Evolutionary conservation across 2,113 vertebrate genomes (phyloP), one percentile per base, ranked within the genome.

Genomic region (Cinclus cinclus): DNA sequence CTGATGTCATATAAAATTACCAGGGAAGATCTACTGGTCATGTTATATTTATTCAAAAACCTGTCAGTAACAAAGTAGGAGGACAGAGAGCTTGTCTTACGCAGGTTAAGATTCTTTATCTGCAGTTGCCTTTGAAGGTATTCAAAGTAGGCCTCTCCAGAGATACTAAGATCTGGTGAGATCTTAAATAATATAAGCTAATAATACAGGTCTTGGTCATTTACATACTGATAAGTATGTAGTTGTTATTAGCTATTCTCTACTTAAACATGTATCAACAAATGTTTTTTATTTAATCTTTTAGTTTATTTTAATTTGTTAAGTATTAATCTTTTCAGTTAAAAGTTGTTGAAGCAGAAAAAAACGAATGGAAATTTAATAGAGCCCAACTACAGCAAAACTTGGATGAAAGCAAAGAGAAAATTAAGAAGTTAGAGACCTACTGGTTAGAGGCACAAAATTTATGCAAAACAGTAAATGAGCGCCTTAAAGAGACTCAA

Each of bases 391-490:
- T 99, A 91, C 98, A 99, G 95, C 98, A 98, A 95, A 98, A 98
- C 87, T 93, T 98, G 44, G 98, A 98, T 15, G 98, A 99, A 75
- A 97, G 97, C 93, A 98, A 98, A n/a, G 98, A 99, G 73, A 98
- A 98, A 96, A 98, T 99, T 63, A 97, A 98, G 19, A 98, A 98
- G 95, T 87, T 99, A 96, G 99, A 99, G 97, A 98, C 97, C 68
- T 99, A 98, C 95, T 99, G 99, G 98, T 97, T 99, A 94, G 99
- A 99, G 92, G 98, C 99, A 77, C 99, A 99, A 96, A 97, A 96
- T 59, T 98, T 99, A 88, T 99, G 98, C 93, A 99, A 99, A 97
- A 98, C 97, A 33, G 97, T 98, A 75, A 99, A 99, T 33, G 98
- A 99, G 46, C 98, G 98, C 78, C 98, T 99, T 90, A 97, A 97